These are phyloP conservation scores for Tor tambroides DNA, from an alignment of 2,113 vertebrate genomes.

Conservation along the genomic window DNA sequence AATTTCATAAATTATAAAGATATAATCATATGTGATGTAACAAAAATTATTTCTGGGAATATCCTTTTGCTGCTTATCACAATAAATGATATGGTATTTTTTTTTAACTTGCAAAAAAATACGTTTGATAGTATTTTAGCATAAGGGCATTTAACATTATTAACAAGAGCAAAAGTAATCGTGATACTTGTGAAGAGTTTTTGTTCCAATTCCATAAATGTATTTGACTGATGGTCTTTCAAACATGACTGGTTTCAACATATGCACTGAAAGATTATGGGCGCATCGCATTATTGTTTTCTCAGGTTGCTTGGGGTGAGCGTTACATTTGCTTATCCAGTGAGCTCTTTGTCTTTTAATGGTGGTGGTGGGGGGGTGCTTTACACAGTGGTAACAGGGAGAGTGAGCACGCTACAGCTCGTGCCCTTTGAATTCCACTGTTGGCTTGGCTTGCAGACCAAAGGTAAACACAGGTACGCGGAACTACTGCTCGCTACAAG, in stretches of 20 bases:
- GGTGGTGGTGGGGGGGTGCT: not conserved
- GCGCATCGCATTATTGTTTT: not conserved
- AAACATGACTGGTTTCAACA: not conserved
- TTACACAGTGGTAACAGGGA: slow-evolving; percentile 45
- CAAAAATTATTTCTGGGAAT: no score
- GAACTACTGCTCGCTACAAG: slow-evolving; percentile 69
- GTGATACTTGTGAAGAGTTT: not conserved
- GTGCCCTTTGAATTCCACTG: slow-evolving; percentile 71
- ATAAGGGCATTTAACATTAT: not conserved
- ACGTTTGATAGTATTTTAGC: not conserved
- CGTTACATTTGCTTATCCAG: slow-evolving; percentile 28
- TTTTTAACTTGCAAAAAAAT: not conserved
- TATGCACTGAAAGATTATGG: not conserved
- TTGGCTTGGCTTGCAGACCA: slow-evolving; percentile 70
- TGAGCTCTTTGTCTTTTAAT: slow-evolving; percentile 31
- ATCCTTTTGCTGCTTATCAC: no score
- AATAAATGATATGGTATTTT: no score
- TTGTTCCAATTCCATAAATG: not conserved
- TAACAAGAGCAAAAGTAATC: not conserved
- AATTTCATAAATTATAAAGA: no score
- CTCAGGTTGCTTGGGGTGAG: slow-evolving; percentile 15
- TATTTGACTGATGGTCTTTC: not conserved
- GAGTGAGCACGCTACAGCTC: slow-evolving; percentile 54
- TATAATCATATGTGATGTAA: no score
- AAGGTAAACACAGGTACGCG: slow-evolving; percentile 75